phyloP scores from a whole-genome alignment of 2,888 invertebrate species.

The Melanophora roralis region DNA sequence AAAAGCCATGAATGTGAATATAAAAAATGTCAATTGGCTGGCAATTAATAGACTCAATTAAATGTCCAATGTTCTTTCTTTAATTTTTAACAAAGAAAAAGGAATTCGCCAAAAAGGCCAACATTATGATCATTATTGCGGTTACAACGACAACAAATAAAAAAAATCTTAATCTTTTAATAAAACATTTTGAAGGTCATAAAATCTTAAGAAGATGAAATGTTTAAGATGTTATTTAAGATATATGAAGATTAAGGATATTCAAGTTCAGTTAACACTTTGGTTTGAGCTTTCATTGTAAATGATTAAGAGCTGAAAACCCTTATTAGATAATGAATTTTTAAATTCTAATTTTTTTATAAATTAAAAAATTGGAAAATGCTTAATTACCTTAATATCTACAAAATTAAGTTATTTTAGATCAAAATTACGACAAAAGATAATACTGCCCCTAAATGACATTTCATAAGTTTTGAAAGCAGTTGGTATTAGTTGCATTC shows the following conservation, averaged over 20 bases:
- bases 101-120: conserved; percentile 9
- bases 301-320: too few species aligned
- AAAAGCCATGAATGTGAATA: conserved; percentile 69
- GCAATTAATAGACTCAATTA: conserved; percentile 60
- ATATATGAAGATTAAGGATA: background rate
- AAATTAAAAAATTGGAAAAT: too few species aligned
- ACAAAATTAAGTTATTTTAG: too few species aligned
- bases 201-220: conserved; percentile 25
- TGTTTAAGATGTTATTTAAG: background rate
- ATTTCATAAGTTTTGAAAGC: too few species aligned
- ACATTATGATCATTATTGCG: background rate
- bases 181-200: conserved; percentile 35
- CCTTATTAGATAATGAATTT: too few species aligned
- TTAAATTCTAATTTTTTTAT: too few species aligned
- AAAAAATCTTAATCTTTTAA: conserved; percentile 35
- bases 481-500: too few species aligned
- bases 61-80: conserved; percentile 36
- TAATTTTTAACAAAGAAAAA: background rate
- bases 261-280: background rate
- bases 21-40: conserved; percentile 64
- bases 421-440: too few species aligned
- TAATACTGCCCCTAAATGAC: too few species aligned
- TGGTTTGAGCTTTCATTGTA: too few species aligned
- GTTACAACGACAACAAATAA: background rate
- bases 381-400: too few species aligned